Percentiles rank a stretch among this genome's conserved stretches.
phyloP scores from a whole-genome alignment of 2,888 invertebrate species.

The Allygus modestus region DNA sequence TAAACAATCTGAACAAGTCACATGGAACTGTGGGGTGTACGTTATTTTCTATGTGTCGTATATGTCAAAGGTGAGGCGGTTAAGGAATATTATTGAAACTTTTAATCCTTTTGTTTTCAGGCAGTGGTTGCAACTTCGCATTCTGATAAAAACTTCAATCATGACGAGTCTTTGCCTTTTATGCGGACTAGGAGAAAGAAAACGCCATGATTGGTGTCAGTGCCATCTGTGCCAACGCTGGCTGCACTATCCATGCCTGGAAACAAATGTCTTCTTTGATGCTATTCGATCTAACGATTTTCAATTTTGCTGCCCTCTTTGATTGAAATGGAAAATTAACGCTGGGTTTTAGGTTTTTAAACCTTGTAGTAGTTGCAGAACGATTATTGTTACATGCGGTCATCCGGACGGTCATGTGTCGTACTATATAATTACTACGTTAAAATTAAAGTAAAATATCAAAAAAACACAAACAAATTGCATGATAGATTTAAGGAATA shows the following conservation, averaged over 20 bases:
- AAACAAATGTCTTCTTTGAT: background rate
- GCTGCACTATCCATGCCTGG: conserved; percentile 1
- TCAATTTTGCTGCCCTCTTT: background rate
- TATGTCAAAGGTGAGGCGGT: background rate
- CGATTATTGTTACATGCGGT: background rate
- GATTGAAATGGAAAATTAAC: background rate
- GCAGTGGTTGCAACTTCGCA: background rate
- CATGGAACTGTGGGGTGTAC: background rate
- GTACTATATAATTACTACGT: background rate
- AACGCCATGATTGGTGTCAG: background rate
- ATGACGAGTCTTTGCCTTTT: background rate
- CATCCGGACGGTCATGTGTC: background rate
- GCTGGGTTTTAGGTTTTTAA: background rate
- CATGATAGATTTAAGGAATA: too few species aligned
- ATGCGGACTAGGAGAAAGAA: background rate
- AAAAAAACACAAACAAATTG: background rate
- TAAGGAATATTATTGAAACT: background rate
- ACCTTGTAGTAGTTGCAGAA: background rate
- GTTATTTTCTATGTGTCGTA: background rate
- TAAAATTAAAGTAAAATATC: background rate
- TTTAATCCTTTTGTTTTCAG: background rate
- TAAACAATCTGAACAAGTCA: background rate
- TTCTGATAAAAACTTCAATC: background rate
- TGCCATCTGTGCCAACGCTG: background rate
- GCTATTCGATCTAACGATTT: background rate